Base-by-base conservation (phyloP, 2,113 vertebrate genomes). In the Sialia sialis region DNA sequence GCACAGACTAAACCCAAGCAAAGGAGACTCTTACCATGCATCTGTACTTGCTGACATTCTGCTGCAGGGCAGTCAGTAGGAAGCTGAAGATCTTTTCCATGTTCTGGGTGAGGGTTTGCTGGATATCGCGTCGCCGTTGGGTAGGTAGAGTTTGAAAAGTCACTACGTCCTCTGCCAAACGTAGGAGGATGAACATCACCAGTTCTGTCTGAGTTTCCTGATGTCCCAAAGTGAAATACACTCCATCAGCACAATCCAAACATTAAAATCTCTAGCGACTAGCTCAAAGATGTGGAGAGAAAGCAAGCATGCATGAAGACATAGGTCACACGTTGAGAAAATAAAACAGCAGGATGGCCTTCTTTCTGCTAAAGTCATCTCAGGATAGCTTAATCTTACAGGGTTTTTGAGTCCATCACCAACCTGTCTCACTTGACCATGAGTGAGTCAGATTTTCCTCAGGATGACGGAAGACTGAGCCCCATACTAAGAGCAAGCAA, bases 151-250 rank as follows among this genome's bases (percentile, higher is more conserved):
- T 98, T 98, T 99, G 99, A 97, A 99, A 99, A 52, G 99, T 99
- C 95, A 99, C 99, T 64, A 99, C 99, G 11, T 99, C 99, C 94
- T 99, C 99, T 11, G 99, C 99, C 96, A 99, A 89, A 56, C 99
- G 98, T 83, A 99, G 94, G 84, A 99, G 98, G 81, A 99, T 99
- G 94, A 99, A 97, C 99, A 99, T 99, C 93, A 99, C 99, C 97
- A 99, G 97, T 91, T 99, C 99, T 2, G 99, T 99, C 97, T 99
- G 99, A 15, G 98, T 98, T 87, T 99, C 99, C 99, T 99, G 64
- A 46, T 41, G 29, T 62, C 76, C 66, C 95, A 96, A 91, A 13
- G 82, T 39, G 81, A 97, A 96, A 92, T 10, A 96, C 44, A 78
- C 25, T 52, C 39, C 38, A 85, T 96, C 38, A 96, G 52, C 29